Conservation (phyloP, 2,888 invertebrate species). For the Meliscaeva auricollis region DNA sequence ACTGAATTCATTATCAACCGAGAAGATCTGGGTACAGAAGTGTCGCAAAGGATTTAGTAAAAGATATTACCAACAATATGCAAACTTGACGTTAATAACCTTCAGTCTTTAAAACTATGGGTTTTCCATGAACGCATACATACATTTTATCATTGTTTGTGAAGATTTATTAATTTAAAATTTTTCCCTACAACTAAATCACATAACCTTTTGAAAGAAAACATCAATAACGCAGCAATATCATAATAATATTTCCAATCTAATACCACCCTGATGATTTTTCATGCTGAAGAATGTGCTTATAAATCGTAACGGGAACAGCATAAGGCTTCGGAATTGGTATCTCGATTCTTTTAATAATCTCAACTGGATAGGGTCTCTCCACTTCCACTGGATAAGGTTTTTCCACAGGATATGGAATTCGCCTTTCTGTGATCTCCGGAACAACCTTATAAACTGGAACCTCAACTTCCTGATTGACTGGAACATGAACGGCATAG, state of each 20-base stretch:
- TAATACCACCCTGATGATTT: constrained; percentile 80
- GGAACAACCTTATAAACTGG: constrained; percentile 90
- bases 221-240: background rate
- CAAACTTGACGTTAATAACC: too few species aligned
- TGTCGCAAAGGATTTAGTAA: too few species aligned
- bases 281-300: constrained; percentile 87
- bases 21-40: too few species aligned
- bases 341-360: constrained; percentile 90
- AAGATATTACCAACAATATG: too few species aligned
- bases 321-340: constrained; percentile 90
- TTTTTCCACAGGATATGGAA: constrained; percentile 90
- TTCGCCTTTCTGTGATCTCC: constrained; percentile 89
- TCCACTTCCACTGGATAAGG: constrained; percentile 88
- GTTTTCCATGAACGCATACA: too few species aligned
- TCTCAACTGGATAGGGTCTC: constrained; percentile 90
- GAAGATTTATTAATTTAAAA: background rate
- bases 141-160: background rate
- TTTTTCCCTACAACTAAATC: constrained; percentile 55
- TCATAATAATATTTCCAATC: background rate
- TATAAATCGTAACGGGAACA: constrained; percentile 90
- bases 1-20: too few species aligned
- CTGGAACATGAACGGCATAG: constrained; percentile 88
- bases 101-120: too few species aligned
- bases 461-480: constrained; percentile 90
- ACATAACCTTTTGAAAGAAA: constrained; percentile 55